Percentiles rank a stretch among this genome's conserved stretches.
Conservation (phyloP, 1,140 invertebrate genomes). For the Ips nitidus region DNA sequence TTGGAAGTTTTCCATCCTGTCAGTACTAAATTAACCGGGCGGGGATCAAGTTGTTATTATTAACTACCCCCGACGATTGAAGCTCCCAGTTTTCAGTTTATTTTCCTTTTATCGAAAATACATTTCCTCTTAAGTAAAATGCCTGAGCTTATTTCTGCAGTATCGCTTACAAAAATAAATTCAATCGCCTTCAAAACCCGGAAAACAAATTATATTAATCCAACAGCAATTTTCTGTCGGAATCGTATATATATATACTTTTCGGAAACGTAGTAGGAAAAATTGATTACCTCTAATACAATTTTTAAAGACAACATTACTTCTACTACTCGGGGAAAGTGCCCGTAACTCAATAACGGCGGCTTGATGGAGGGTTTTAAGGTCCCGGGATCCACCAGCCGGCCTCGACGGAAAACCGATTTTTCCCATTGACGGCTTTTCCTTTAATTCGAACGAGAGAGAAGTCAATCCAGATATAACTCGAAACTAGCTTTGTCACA, state of each 20-base stretch:
- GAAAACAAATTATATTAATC: constrained; percentile 32
- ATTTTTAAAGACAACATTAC: constrained; percentile 33
- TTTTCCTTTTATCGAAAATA: constrained; percentile 18
- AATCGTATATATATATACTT: constrained; percentile 18
- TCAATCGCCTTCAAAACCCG: constrained; percentile 24
- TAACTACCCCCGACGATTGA: neutral
- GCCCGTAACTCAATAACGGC: constrained; percentile 29
- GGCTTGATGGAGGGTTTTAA: constrained; percentile 27
- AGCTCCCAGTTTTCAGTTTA: constrained; percentile 5
- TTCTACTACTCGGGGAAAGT: constrained; percentile 22
- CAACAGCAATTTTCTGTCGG: constrained; percentile 29
- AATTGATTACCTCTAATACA: constrained; percentile 33
- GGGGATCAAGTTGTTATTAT: neutral
- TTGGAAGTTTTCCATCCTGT: neutral
- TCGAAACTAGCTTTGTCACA: constrained; percentile 11
- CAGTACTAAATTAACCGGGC: neutral
- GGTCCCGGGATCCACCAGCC: constrained; percentile 16
- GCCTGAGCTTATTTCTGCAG: constrained; percentile 5
- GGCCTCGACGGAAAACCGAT: constrained; percentile 14
- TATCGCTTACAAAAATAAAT: constrained; percentile 25
- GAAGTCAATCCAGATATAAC: constrained; percentile 16
- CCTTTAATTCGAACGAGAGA: constrained; percentile 12
- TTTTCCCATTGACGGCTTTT: constrained; percentile 24
- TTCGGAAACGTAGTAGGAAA: constrained; percentile 25
- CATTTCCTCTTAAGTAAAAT: constrained; percentile 25